phyloP scores from a whole-genome alignment of 1,140 invertebrate species.

The Mizuhopecten yessoensis region DNA sequence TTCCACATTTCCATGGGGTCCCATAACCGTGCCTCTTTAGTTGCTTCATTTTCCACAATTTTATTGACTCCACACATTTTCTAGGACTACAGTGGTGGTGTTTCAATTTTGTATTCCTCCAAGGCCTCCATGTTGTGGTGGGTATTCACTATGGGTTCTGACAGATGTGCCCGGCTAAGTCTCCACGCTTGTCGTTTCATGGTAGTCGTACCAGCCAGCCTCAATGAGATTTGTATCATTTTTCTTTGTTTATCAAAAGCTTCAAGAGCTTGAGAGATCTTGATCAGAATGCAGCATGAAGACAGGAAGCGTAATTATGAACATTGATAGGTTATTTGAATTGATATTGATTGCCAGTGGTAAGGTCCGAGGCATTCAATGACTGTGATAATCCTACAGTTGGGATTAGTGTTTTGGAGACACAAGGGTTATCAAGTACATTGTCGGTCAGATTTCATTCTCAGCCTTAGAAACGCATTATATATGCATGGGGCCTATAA shows the following conservation, averaged over 20 bases:
- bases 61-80: constrained; percentile 4
- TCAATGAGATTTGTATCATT: constrained; percentile 35
- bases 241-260: constrained; percentile 15
- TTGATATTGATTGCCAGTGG: background rate
- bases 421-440: background rate
- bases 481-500: background rate
- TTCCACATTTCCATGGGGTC: background rate
- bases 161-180: background rate
- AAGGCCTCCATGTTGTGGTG: background rate
- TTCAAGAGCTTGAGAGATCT: background rate
- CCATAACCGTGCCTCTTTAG: background rate
- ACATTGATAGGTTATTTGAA: constrained; percentile 35
- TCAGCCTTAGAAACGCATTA: background rate
- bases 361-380: background rate
- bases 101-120: background rate
- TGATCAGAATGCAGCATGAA: background rate
- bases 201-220: background rate
- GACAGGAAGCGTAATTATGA: background rate
- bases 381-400: background rate
- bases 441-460: background rate
- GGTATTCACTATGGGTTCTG: background rate
- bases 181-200: background rate
- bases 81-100: background rate
- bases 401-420: background rate
- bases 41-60: background rate